Evolutionary conservation across 1,140 invertebrate species (phyloP).

Genomic region (Caenorhabditis remanei): DNA sequence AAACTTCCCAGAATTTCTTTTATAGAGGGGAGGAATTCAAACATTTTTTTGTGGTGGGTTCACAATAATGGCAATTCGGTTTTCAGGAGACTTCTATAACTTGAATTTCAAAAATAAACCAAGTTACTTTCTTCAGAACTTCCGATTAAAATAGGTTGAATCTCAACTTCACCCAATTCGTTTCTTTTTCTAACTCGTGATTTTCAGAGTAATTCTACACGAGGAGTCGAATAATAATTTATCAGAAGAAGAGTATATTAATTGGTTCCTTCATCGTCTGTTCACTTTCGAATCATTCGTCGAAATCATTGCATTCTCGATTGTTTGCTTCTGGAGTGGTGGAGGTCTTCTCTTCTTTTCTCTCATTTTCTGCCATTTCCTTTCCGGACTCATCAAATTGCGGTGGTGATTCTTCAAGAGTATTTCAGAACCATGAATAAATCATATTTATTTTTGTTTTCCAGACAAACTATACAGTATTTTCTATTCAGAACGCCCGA

Average conservation of each 20-base stretch:
- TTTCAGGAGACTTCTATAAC: no score
- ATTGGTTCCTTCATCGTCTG: constrained; percentile 16
- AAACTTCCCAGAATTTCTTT: no score
- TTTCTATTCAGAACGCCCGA: background rate
- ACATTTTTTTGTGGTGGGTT: no score
- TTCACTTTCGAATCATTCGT: background rate
- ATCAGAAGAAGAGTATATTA: constrained; percentile 2
- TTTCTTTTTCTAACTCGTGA: no score
- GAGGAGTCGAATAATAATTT: background rate
- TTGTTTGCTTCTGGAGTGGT: background rate
- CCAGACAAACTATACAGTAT: background rate
- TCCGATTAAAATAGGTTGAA: no score
- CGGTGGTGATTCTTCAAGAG: background rate
- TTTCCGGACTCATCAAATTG: background rate
- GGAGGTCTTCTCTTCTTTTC: constrained; percentile 16
- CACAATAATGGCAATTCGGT: no score
- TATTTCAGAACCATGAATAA: constrained; percentile 9
- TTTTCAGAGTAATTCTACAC: constrained; percentile 11
- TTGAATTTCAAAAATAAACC: no score
- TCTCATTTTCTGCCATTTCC: background rate
- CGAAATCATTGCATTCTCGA: constrained; percentile 16
- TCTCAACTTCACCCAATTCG: no score
- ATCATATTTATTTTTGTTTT: background rate
- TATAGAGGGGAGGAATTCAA: no score
- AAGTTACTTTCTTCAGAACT: no score